phyloP scores from a whole-genome alignment of 1,140 invertebrate species.

The Bombus difficillimus region DNA sequence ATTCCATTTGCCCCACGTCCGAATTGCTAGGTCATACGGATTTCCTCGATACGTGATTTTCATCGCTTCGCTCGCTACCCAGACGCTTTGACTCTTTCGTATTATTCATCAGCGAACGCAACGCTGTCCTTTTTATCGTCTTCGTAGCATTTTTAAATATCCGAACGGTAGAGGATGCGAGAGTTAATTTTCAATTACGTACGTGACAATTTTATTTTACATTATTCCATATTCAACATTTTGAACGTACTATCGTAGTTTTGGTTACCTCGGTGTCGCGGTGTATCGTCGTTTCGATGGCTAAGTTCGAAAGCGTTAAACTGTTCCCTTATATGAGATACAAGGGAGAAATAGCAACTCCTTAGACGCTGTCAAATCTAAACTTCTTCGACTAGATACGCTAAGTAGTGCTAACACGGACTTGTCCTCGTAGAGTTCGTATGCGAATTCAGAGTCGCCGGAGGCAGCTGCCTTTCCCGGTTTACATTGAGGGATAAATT shows the following conservation, averaged over 20 bases:
- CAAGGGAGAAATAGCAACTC: background rate
- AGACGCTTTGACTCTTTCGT: background rate
- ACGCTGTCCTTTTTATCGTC: background rate
- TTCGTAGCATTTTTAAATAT: background rate
- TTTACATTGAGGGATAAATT: conserved; percentile 25
- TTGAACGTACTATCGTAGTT: conserved; percentile 32
- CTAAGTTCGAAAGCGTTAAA: conserved; percentile 29
- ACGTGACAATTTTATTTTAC: background rate
- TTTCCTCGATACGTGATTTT: conserved; percentile 47
- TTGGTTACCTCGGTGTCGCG: background rate
- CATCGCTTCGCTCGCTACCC: background rate
- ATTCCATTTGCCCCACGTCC: conserved; percentile 38
- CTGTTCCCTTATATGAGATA: background rate
- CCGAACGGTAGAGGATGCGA: too few relatives aligned
- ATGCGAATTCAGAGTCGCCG: background rate
- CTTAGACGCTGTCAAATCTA: conserved; percentile 15
- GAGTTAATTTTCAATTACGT: background rate
- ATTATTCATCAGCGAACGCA: background rate
- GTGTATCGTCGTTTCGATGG: conserved; percentile 1
- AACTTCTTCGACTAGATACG: conserved; percentile 42
- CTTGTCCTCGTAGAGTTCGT: background rate
- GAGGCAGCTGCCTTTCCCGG: conserved; percentile 31
- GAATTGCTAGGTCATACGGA: conserved; percentile 43
- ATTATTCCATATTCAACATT: conserved; percentile 50
- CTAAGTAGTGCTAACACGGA: conserved; percentile 34